phyloP scores from a whole-genome alignment of 2,113 vertebrate species.

The Brachirus orientalis region DNA sequence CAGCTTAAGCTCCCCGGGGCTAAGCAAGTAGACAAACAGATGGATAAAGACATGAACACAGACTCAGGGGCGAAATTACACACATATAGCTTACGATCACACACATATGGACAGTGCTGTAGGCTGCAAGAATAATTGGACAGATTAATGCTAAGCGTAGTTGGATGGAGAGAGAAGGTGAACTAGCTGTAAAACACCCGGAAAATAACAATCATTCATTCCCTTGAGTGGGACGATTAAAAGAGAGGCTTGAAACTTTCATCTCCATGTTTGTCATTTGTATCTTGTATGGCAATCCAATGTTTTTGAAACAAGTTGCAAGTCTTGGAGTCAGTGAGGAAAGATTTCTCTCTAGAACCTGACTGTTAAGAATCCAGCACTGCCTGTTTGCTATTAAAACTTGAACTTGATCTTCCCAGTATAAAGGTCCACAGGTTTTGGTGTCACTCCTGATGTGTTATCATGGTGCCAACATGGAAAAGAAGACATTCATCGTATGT shows the following conservation, averaged over 20 bases:
- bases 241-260: slow-evolving; percentile 41
- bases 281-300: slow-evolving; percentile 1
- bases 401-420: slow-evolving; percentile 9
- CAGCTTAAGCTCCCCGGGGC: slow-evolving; percentile 68
- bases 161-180: slow-evolving; percentile 7
- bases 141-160: slow-evolving; percentile 44
- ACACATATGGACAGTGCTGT: slow-evolving; percentile 29
- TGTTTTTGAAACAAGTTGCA: no score
- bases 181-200: slow-evolving; percentile 6
- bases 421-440: no score
- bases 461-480: neutral
- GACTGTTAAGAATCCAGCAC: neutral
- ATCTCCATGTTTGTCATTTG: slow-evolving; percentile 5
- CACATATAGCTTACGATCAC: slow-evolving; percentile 34
- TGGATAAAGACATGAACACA: slow-evolving; percentile 45
- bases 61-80: slow-evolving; percentile 26
- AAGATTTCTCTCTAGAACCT: slow-evolving; percentile 6
- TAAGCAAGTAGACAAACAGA: slow-evolving; percentile 60
- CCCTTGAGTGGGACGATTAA: slow-evolving; percentile 12
- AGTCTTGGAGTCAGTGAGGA: neutral
- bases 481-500: neutral
- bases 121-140: slow-evolving; percentile 45
- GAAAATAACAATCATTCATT: slow-evolving; percentile 25
- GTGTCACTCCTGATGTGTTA: neutral
- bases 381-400: slow-evolving; percentile 1